phyloP scores from a whole-genome alignment of 2,113 vertebrate genomes.

The Bos javanicus region DNA sequence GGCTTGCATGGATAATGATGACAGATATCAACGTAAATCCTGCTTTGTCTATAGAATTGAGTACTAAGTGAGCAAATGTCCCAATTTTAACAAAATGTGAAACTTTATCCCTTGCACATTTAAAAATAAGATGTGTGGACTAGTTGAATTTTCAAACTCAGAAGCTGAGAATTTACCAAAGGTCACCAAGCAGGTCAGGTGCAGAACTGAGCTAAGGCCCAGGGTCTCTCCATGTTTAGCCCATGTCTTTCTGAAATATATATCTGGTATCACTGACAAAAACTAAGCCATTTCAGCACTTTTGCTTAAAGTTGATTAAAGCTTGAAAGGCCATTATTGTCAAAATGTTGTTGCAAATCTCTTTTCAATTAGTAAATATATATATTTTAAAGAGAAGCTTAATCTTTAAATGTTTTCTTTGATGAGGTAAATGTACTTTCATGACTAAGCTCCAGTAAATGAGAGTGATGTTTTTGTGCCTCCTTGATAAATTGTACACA shows the following conservation, averaged over 20 bases:
- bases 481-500: not conserved
- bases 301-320: conserved; percentile 23
- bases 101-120: not conserved
- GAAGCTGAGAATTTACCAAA: not conserved
- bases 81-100: not conserved
- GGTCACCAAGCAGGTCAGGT: not conserved
- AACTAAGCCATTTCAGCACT: not conserved
- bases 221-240: not conserved
- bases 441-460: not conserved
- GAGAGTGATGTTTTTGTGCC: not conserved
- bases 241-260: not conserved
- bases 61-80: not conserved
- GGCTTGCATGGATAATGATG: not conserved
- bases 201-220: not conserved
- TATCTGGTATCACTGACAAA: not conserved
- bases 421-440: not conserved
- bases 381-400: conserved; percentile 12
- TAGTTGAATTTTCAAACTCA: not conserved
- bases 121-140: not conserved
- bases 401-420: conserved; percentile 23
- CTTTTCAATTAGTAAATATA: conserved; percentile 5
- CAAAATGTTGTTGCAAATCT: conserved; percentile 5
- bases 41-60: not conserved
- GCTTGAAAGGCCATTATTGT: not conserved
- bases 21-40: not conserved